Evolutionary conservation across 2,797 vertebrate genomes (phyloP).

Genomic region (Hypotaenidia philippensis): DNA sequence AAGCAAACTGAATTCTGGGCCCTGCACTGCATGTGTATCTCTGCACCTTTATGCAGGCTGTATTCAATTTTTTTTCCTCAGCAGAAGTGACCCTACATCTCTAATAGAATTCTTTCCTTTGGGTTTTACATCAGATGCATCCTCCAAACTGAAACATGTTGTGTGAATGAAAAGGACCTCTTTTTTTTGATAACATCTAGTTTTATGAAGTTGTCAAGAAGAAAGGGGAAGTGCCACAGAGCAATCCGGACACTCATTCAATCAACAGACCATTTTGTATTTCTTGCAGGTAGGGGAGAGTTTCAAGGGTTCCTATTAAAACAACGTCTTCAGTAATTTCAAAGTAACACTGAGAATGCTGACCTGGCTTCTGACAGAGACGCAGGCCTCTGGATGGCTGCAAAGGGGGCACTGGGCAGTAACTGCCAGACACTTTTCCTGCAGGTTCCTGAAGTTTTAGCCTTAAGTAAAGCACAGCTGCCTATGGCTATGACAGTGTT

Average conservation of each 20-base stretch:
- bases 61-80: neutral
- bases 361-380: neutral
- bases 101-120: neutral
- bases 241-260: neutral
- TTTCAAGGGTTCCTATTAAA: neutral
- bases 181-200: constrained; percentile 15
- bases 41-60: neutral
- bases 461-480: neutral
- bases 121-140: constrained; percentile 7
- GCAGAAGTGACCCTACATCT: neutral
- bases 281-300: neutral
- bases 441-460: neutral
- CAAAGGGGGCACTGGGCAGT: neutral
- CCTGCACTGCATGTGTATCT: neutral
- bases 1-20: neutral
- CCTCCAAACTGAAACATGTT: constrained; percentile 19
- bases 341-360: constrained; percentile 25
- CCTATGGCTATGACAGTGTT: neutral
- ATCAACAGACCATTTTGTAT: neutral
- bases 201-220: constrained; percentile 35
- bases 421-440: neutral
- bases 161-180: neutral
- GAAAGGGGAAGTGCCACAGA: neutral
- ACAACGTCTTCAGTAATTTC: neutral
- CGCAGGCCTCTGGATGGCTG: neutral